phyloP scores from a whole-genome alignment of 2,888 invertebrate genomes.

The Molanna angustata region DNA sequence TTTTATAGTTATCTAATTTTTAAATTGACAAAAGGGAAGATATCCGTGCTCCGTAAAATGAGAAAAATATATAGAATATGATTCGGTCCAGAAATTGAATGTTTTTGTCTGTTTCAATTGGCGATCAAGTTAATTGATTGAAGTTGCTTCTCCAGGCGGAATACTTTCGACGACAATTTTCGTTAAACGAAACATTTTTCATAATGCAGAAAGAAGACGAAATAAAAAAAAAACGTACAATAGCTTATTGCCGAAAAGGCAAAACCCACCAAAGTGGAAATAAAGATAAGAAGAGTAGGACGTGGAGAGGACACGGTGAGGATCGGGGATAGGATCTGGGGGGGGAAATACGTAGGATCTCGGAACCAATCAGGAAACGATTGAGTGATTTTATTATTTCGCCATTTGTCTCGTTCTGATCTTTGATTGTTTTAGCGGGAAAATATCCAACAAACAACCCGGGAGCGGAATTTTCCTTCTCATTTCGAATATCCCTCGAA shows the following conservation, averaged over 20 bases:
- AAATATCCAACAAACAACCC: no score
- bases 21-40: no score
- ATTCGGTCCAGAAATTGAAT: neutral
- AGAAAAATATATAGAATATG: no score
- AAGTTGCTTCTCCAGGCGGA: neutral
- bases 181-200: neutral
- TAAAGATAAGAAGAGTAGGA: conserved; percentile 12
- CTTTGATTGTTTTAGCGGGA: conserved; percentile 25
- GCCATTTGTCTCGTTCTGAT: conserved; percentile 15
- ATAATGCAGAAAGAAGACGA: no score
- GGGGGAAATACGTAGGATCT: neutral
- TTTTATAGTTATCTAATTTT: no score
- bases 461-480: no score
- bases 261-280: conserved; percentile 6
- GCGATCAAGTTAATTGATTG: neutral
- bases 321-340: neutral
- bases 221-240: neutral
- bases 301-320: no score
- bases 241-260: neutral
- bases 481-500: no score
- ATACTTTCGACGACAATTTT: neutral
- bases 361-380: conserved; percentile 23
- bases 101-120: no score
- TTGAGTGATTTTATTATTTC: conserved; percentile 21
- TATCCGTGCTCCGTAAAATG: no score